A percentile compares a stretch with the other conserved stretches of the same genome.
Conservation (phyloP, 1,140 invertebrate genomes). For the Pseudomyrmex flavicornis region DNA sequence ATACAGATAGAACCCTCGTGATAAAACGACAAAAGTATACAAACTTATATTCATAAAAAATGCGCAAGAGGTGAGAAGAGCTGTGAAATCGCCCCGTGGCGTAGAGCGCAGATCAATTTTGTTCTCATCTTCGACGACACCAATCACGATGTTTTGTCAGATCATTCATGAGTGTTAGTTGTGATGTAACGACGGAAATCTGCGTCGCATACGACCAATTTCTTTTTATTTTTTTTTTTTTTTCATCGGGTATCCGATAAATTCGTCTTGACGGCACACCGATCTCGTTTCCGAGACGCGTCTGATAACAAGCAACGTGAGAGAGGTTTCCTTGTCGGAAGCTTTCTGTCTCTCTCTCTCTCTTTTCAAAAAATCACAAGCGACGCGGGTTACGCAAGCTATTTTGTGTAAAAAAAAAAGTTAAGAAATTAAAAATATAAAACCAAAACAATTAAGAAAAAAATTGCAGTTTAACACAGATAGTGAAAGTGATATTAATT, state of each 20-base stretch:
- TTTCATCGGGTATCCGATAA: not conserved
- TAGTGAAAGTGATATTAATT: slow-evolving; percentile 83
- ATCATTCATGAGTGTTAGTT: slow-evolving; percentile 81
- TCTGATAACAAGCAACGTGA: slow-evolving; percentile 53
- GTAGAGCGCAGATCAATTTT: slow-evolving; percentile 30
- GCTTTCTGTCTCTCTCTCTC: slow-evolving; percentile 18
- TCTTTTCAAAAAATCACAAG: slow-evolving; percentile 46
- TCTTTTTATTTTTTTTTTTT: slow-evolving; percentile 40
- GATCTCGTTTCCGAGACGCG: slow-evolving; percentile 33
- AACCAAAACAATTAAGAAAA: slow-evolving; percentile 15
- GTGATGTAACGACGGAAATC: slow-evolving; percentile 76
- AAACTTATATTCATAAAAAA: not conserved
- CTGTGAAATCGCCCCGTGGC: slow-evolving; percentile 18
- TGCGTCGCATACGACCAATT: slow-evolving; percentile 68
- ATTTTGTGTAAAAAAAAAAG: slow-evolving; percentile 25
- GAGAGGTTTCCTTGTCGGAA: slow-evolving; percentile 38
- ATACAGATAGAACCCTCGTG: not conserved
- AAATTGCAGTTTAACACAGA: slow-evolving; percentile 72
- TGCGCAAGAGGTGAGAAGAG: slow-evolving; percentile 10
- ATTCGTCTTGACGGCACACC: slow-evolving; percentile 20
- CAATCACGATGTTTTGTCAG: slow-evolving; percentile 79
- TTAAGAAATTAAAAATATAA: slow-evolving; percentile 20
- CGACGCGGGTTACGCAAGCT: slow-evolving; percentile 65
- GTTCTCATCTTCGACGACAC: slow-evolving; percentile 36
- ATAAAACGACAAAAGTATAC: not conserved